Evolutionary conservation across 2,113 vertebrate species (phyloP).

Genomic region (Pelobates fuscus): DNA sequence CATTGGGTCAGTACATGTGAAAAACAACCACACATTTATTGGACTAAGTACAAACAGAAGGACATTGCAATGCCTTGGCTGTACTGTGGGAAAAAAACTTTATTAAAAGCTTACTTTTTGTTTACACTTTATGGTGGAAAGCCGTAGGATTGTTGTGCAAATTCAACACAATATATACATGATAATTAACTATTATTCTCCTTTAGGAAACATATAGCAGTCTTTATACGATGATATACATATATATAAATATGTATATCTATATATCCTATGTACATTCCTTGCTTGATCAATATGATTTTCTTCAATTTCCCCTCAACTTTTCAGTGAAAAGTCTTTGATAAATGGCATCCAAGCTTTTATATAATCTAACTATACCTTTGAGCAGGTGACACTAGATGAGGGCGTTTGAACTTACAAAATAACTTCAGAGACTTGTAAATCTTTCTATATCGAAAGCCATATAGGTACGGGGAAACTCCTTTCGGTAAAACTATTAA

Average conservation of each 20-base stretch:
- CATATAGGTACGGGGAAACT: slow-evolving; percentile 71
- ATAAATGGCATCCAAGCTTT: not conserved
- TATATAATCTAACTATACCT: not conserved
- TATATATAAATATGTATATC: not conserved
- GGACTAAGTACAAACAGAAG: no score
- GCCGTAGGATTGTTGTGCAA: no score
- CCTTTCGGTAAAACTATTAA: slow-evolving; percentile 73
- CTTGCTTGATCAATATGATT: not conserved
- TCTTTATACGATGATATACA: not conserved
- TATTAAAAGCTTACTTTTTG: no score
- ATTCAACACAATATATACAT: no score
- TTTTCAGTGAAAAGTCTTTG: no score
- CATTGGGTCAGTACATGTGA: no score
- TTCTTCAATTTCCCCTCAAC: not conserved
- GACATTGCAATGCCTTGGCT: no score
- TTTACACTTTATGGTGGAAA: no score
- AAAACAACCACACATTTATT: no score
- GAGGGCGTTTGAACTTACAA: slow-evolving; percentile 58
- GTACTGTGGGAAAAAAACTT: no score
- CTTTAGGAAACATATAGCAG: not conserved
- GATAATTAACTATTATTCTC: no score
- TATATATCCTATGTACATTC: not conserved
- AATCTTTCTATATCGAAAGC: slow-evolving; percentile 72
- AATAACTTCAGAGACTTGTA: slow-evolving; percentile 63
- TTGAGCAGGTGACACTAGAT: slow-evolving; percentile 2